Evolutionary conservation across 2,888 invertebrate species (phyloP).

Genomic region (Diploptera punctata): DNA sequence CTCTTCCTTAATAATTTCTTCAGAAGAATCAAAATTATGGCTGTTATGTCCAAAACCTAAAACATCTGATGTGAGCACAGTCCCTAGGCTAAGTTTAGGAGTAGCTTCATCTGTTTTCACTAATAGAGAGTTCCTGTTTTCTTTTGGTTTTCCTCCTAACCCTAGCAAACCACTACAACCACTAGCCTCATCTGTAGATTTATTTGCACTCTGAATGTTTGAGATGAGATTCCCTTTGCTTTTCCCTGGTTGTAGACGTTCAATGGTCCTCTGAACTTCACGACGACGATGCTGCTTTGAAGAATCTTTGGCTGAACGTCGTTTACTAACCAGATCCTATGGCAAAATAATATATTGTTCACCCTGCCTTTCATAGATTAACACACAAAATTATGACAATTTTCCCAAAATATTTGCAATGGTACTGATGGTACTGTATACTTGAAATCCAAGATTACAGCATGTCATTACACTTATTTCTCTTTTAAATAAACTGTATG

Average conservation of each 20-base stretch:
- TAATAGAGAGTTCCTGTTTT: constrained; percentile 35
- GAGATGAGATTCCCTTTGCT: constrained; percentile 85
- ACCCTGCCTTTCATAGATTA: no score
- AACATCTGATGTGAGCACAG: constrained; percentile 77
- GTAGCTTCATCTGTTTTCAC: constrained; percentile 61
- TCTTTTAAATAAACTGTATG: no score
- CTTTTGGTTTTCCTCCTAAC: constrained; percentile 49
- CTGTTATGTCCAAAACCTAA: constrained; percentile 63
- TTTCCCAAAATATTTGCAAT: no score
- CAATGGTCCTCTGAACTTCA: constrained; percentile 83
- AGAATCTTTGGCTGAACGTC: constrained; percentile 49
- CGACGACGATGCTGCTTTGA: constrained; percentile 52
- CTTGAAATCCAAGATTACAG: no score
- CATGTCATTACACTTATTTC: no score
- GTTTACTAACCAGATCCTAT: constrained; percentile 47
- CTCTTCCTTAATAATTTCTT: constrained; percentile 49
- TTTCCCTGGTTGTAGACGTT: constrained; percentile 84
- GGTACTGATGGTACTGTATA: no score
- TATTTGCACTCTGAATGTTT: constrained; percentile 63
- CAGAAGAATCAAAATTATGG: constrained; percentile 57
- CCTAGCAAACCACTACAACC: constrained; percentile 43
- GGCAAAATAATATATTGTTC: no score
- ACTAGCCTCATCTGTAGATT: constrained; percentile 66
- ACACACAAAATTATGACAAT: no score
- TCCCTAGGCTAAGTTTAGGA: constrained; percentile 84